A percentile compares a stretch with the other conserved stretches of the same genome.
phyloP scores from a whole-genome alignment of 2,797 vertebrate genomes.

The Sitta carolinensis region DNA sequence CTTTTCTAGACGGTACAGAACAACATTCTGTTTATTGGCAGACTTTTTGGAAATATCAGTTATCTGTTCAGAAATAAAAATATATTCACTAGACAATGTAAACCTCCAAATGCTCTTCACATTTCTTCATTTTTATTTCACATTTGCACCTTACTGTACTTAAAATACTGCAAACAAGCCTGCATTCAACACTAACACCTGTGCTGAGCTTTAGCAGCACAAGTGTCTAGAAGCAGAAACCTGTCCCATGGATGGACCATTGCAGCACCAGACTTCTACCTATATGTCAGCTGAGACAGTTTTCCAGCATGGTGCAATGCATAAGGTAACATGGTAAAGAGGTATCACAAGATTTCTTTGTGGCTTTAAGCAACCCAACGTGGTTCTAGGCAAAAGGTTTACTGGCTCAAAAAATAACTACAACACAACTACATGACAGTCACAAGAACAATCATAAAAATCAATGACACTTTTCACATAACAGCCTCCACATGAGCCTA shows the following conservation, averaged over 20 bases:
- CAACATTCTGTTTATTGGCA: neutral
- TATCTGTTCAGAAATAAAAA: neutral
- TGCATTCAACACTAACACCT: neutral
- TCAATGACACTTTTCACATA: neutral
- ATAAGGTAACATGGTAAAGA: neutral
- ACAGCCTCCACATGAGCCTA: neutral
- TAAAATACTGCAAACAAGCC: neutral
- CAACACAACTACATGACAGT: neutral
- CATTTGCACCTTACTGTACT: neutral
- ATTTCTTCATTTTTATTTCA: neutral
- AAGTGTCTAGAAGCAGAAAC: neutral
- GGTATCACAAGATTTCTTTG: neutral
- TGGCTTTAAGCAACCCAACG: neutral
- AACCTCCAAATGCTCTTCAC: neutral
- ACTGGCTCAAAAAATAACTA: neutral
- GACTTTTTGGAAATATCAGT: neutral
- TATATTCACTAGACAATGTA: neutral
- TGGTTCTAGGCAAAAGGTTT: neutral
- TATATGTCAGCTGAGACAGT: fast-evolving
- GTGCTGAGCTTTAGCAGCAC: neutral
- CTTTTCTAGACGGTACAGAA: neutral
- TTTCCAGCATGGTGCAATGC: neutral
- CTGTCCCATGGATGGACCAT: neutral
- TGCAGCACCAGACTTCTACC: neutral
- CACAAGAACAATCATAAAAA: neutral